These are phyloP conservation scores for Acrobasis consociella DNA, from an alignment of 2,888 invertebrate species.

Conservation along the genomic window DNA sequence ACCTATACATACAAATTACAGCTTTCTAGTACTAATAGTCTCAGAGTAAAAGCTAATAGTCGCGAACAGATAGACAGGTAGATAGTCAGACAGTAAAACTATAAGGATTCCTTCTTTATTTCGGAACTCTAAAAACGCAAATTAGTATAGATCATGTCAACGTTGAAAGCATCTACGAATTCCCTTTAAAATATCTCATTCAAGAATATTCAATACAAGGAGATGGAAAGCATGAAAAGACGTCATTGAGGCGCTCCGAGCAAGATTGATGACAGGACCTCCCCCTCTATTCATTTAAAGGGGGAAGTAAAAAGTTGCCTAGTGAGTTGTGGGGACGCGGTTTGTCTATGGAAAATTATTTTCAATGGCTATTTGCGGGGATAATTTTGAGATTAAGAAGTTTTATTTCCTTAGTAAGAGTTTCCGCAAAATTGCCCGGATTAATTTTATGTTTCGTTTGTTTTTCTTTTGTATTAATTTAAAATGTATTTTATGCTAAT, in stretches of 20 bases:
- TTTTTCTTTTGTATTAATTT: no score
- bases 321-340: constrained; percentile 31
- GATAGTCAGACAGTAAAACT: no score
- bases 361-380: constrained; percentile 22
- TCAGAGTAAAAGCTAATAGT: no score
- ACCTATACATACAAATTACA: no score
- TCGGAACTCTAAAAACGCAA: no score
- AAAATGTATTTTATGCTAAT: no score
- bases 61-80: no score
- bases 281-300: constrained; percentile 54
- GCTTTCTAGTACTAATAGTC: no score
- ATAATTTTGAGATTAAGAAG: constrained; percentile 20
- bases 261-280: constrained; percentile 67
- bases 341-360: constrained; percentile 31
- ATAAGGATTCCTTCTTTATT: no score
- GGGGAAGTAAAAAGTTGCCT: constrained; percentile 51
- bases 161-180: constrained; percentile 24
- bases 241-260: constrained; percentile 52
- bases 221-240: constrained; percentile 56
- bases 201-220: constrained; percentile 48
- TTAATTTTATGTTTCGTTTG: no score
- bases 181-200: constrained; percentile 46
- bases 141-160: constrained; percentile 22
- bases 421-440: background rate
- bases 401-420: background rate